Evolutionary conservation across 37 sponge, comb jelly and placozoan species (phyloP).

Genomic region (Spongia lamella): DNA sequence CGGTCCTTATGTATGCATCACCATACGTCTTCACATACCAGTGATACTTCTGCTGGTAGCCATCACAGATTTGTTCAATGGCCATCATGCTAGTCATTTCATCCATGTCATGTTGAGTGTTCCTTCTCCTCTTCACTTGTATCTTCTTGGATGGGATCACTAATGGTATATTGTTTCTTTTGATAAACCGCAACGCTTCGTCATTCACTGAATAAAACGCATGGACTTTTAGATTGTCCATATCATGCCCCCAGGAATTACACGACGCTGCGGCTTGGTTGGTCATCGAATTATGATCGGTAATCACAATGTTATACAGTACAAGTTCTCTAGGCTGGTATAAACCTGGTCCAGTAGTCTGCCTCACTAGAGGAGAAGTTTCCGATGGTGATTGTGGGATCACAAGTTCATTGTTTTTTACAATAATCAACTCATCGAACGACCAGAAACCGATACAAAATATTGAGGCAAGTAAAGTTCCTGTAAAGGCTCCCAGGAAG

Average conservation of each 20-base stretch:
- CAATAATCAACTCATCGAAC: slow-evolving; percentile 24
- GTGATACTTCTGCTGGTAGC: slow-evolving; percentile 12
- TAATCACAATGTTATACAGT: slow-evolving; percentile 21
- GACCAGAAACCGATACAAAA: slow-evolving; percentile 31
- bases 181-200: no score
- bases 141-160: no score
- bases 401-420: background rate
- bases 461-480: slow-evolving; percentile 31
- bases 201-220: background rate
- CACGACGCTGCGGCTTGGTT: slow-evolving; percentile 2
- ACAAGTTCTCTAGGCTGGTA: background rate
- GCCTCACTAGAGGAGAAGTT: background rate
- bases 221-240: slow-evolving; percentile 2
- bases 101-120: slow-evolving; percentile 15
- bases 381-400: background rate
- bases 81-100: slow-evolving; percentile 3
- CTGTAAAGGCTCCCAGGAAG: slow-evolving; percentile 31
- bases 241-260: slow-evolving; percentile 17
- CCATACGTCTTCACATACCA: slow-evolving; percentile 39
- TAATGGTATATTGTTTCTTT: no score
- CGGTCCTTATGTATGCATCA: slow-evolving; percentile 5
- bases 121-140: background rate
- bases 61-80: slow-evolving; percentile 25
- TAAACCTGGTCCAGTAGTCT: no score
- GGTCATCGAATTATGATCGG: background rate